Conservation (phyloP, 2,797 vertebrate species). For the Lutjanus campechanus region DNA sequence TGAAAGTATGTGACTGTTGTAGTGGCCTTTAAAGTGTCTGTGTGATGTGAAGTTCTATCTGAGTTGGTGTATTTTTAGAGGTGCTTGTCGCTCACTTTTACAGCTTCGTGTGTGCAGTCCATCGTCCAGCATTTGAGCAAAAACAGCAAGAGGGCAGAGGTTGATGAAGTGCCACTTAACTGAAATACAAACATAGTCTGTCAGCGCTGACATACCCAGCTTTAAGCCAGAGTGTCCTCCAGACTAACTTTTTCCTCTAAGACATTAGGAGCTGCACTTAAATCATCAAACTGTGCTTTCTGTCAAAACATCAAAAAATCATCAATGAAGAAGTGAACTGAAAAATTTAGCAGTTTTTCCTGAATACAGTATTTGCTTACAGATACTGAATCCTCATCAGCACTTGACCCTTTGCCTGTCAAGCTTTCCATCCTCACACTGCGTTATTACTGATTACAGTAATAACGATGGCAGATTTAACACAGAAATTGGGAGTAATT, state of each 20-base stretch:
- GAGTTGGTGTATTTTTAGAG: slow-evolving; percentile 37
- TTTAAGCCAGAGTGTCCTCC: slow-evolving; percentile 20
- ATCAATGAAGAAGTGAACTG: too few relatives aligned
- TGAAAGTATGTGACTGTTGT: slow-evolving; percentile 32
- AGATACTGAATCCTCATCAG: too few relatives aligned
- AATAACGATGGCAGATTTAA: too few relatives aligned
- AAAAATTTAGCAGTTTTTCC: too few relatives aligned
- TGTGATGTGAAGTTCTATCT: slow-evolving; percentile 17
- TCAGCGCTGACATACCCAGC: slow-evolving; percentile 16
- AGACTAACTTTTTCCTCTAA: too few relatives aligned
- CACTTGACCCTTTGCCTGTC: too few relatives aligned
- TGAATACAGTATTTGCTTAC: too few relatives aligned
- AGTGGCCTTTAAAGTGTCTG: slow-evolving; percentile 22
- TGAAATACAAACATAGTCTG: slow-evolving; percentile 54
- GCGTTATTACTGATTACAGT: too few relatives aligned
- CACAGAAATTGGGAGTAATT: too few relatives aligned
- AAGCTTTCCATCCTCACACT: too few relatives aligned
- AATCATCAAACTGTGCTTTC: not conserved
- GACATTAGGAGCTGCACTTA: not conserved
- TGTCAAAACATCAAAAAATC: too few relatives aligned
- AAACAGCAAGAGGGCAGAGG: slow-evolving; percentile 39
- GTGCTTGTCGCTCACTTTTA: slow-evolving; percentile 39
- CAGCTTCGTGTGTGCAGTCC: slow-evolving; percentile 11
- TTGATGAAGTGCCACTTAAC: slow-evolving; percentile 50
- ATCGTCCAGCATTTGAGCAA: slow-evolving; percentile 16